Percentiles rank a stretch among this genome's conserved stretches.
Conservation (phyloP, 2,113 vertebrate species). For the Ameiurus melas region DNA sequence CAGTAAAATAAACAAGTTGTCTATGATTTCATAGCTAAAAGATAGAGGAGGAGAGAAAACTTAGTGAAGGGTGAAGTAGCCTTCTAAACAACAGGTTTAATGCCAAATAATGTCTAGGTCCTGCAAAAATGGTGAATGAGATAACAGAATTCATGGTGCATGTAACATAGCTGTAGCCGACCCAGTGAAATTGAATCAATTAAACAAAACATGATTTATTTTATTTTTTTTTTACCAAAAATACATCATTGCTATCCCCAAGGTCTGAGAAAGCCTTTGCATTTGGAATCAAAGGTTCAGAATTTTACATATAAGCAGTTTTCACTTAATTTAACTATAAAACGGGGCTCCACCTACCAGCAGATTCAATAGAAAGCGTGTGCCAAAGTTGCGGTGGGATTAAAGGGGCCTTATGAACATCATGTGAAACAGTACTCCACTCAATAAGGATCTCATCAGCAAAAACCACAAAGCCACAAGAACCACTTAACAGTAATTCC, state of each 20-base stretch:
- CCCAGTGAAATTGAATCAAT: not conserved
- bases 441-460: constrained; percentile 62
- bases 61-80: not conserved
- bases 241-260: not conserved
- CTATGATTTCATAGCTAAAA: not conserved
- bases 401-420: constrained; percentile 35
- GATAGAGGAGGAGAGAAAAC: not conserved
- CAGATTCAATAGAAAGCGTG: constrained; percentile 17
- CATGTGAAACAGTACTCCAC: constrained; percentile 52
- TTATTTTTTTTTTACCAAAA: not conserved
- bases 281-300: constrained; percentile 18
- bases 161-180: not conserved
- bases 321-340: constrained; percentile 11
- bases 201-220: not conserved
- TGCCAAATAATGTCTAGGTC: not conserved
- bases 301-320: constrained; percentile 44
- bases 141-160: not conserved
- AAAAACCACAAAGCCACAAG: constrained; percentile 71
- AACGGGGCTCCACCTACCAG: not conserved
- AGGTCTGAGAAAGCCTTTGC: not conserved
- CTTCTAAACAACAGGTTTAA: not conserved
- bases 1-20: not conserved
- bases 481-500: constrained; percentile 73
- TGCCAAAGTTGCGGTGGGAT: constrained; percentile 4
- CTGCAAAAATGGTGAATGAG: not conserved